phyloP scores from a whole-genome alignment of 2,113 vertebrate species.

The Cromileptes altivelis region DNA sequence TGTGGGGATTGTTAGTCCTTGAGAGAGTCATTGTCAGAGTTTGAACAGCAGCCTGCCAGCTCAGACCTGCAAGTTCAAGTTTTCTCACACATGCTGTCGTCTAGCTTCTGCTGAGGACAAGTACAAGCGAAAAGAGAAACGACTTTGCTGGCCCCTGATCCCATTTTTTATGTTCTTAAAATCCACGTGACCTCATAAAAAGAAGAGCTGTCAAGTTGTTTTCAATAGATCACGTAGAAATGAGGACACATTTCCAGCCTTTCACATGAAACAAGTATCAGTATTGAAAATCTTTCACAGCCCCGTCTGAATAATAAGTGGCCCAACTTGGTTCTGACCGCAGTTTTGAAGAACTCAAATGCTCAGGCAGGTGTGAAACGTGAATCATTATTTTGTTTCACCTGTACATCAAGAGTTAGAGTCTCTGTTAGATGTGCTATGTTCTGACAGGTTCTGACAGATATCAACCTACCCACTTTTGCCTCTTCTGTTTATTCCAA shows the following conservation, averaged over 20 bases:
- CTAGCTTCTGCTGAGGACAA: background rate
- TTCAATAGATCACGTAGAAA: background rate
- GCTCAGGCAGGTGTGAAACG: background rate
- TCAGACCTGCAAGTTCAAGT: constrained; percentile 35
- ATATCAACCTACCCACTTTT: background rate
- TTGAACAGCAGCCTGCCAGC: constrained; percentile 31
- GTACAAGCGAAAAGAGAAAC: background rate
- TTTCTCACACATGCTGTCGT: constrained; percentile 4
- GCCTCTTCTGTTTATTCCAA: background rate
- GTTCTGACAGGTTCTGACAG: background rate
- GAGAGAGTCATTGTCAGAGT: constrained; percentile 49
- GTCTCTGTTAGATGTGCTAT: background rate
- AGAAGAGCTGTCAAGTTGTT: background rate
- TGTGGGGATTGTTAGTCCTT: constrained; percentile 54
- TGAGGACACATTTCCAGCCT: background rate
- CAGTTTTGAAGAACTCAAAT: background rate
- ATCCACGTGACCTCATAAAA: background rate
- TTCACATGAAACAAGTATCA: too few species aligned
- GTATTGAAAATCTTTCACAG: background rate
- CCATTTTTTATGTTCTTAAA: background rate
- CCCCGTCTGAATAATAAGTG: background rate
- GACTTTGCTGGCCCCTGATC: background rate
- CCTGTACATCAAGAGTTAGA: background rate
- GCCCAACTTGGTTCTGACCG: background rate
- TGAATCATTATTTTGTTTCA: background rate